Base-by-base conservation (phyloP, 2,113 vertebrate species). In the Podarcis muralis region DNA sequence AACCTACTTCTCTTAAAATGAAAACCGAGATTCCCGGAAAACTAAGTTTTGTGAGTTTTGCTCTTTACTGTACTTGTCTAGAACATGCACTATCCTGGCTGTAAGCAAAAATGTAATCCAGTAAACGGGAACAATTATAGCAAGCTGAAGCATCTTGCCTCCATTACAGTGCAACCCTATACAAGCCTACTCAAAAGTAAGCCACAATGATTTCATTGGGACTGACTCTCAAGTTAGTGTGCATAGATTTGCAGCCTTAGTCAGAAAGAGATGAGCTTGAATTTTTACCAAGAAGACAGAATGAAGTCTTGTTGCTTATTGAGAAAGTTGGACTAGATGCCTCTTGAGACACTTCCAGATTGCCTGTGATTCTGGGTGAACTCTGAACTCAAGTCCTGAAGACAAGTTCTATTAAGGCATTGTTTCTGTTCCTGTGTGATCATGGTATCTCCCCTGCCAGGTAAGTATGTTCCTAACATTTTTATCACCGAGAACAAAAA, bases 401-500 rank as follows among this genome's bases (percentile, higher is more conserved):
- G 20, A 53, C 18, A 65, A 27, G 1, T 48, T 87, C 57, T 90
- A 53, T 77, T 22, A 87, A 88, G 22, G 2, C 83, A 4, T 78
- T 90, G 91, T 84, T 82, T 82, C 2, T 53, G 35, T 72, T 90
- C 72, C 25, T 69, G n/a, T n/a, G n/a, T n/a, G n/a, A n/a, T n/a
- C n/a, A n/a, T n/a, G n/a, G n/a, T n/a, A n/a, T n/a, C n/a, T n/a
- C n/a, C n/a, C n/a, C n/a, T n/a, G n/a, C n/a, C n/a, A n/a, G n/a
- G n/a, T n/a, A n/a, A n/a, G n/a, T n/a, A n/a, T 53, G 35, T 72
- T 90, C 72, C 25, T 69, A 66, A 85, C 48, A n/a, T 86, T 1
- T 40, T 2, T 69, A 82, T n/a, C 77, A 76, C 76, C 59, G 11
- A 84, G 88, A 91, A 82, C 88, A 87, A 85, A 86, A 93, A 59